Conservation (phyloP, 92 coral and sea anemone species). For the Paragorgia papillata region DNA sequence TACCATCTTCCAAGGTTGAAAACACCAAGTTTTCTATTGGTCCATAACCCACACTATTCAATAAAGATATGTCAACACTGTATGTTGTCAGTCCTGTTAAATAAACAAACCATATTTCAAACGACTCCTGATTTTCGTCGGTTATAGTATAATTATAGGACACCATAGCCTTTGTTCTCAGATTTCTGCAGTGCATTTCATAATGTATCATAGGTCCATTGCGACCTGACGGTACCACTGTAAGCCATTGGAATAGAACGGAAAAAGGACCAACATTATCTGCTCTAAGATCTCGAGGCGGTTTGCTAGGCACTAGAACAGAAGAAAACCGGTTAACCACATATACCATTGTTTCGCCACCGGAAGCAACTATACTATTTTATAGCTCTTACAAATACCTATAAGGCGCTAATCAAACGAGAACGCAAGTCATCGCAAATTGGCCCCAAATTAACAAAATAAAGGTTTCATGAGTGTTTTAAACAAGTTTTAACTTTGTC, state of each 20-base stretch:
- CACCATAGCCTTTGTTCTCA: not conserved
- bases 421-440: no score
- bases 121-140: not conserved
- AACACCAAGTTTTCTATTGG: not conserved
- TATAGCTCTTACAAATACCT: no score
- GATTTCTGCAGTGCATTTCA: not conserved
- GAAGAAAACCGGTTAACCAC: not conserved
- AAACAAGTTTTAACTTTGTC: no score
- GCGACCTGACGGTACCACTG: not conserved
- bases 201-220: not conserved
- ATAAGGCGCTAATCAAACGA: no score
- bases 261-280: not conserved
- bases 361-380: no score
- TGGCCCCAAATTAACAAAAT: no score
- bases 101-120: not conserved
- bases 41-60: constrained; percentile 13
- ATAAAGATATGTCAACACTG: not conserved
- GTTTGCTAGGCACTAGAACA: constrained; percentile 4
- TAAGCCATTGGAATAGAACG: not conserved
- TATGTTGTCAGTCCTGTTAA: constrained; percentile 20
- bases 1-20: not conserved
- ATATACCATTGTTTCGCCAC: no score
- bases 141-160: not conserved
- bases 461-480: no score
- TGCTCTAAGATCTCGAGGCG: not conserved